Conservation (phyloP, 2,888 invertebrate species). For the Prosopocoilus inquinatus region DNA sequence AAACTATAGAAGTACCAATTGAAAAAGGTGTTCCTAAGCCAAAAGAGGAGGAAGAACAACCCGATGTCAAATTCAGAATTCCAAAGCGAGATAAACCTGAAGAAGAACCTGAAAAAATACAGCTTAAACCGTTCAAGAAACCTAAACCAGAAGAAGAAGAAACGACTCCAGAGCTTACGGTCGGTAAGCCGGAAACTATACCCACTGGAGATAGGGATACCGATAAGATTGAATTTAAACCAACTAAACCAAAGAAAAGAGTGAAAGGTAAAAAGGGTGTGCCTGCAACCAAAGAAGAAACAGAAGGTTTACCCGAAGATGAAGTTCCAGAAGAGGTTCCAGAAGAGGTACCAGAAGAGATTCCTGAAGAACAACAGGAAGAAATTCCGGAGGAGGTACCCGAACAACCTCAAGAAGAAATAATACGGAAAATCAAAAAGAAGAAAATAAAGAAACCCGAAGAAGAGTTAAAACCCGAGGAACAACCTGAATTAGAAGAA, state of each 20-base stretch:
- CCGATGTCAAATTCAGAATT: conserved; percentile 48
- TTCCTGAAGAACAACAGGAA: conserved; percentile 8
- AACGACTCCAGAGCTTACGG: conserved; percentile 19
- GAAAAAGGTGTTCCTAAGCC: conserved; percentile 48
- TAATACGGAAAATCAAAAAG: conserved; percentile 5
- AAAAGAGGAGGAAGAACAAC: conserved; percentile 47
- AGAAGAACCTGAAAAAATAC: conserved; percentile 35
- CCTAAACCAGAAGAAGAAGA: conserved; percentile 30
- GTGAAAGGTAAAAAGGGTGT: conserved; percentile 23
- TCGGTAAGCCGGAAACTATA: conserved; percentile 22
- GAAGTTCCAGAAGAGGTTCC: no score
- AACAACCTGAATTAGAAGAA: conserved; percentile 21
- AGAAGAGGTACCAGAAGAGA: conserved; percentile 11
- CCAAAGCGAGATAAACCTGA: conserved; percentile 39
- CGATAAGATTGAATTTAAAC: conserved; percentile 16
- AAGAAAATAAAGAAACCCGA: conserved; percentile 34
- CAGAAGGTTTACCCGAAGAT: conserved; percentile 17
- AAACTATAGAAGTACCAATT: conserved; percentile 44
- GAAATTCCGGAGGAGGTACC: not conserved
- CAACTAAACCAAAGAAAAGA: conserved; percentile 43
- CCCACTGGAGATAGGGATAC: conserved; percentile 13
- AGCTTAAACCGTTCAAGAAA: conserved; percentile 38
- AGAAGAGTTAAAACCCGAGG: conserved; percentile 30
- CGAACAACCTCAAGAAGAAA: conserved; percentile 7
- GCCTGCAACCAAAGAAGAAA: conserved; percentile 31